Conservation (phyloP, 2,888 invertebrate species). For the Macroteleia sp. region DNA sequence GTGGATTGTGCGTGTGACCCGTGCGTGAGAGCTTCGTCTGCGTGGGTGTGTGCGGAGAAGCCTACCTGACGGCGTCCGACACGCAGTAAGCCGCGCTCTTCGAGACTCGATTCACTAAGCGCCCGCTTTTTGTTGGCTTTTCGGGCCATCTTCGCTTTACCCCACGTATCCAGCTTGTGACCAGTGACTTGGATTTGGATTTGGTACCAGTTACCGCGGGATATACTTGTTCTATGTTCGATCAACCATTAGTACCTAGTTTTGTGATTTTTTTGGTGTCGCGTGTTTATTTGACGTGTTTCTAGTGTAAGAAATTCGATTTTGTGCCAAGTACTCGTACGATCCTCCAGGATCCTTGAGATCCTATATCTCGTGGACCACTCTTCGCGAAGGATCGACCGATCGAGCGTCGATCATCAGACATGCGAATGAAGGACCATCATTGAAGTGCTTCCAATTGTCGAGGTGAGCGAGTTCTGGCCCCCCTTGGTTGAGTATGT, state of each 20-base stretch:
- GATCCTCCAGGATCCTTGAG: constrained; percentile 10
- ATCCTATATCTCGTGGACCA: constrained; percentile 27
- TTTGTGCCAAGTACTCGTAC: background rate
- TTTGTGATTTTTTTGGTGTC: constrained; percentile 16
- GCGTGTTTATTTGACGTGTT: constrained; percentile 10
- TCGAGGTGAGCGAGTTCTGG: constrained; percentile 66
- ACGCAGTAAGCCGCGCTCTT: constrained; percentile 82
- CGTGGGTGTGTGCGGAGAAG: constrained; percentile 81
- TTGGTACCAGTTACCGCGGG: background rate
- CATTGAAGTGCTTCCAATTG: constrained; percentile 62
- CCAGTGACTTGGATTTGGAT: constrained; percentile 26
- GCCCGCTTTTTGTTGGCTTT: constrained; percentile 20
- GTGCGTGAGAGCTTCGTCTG: constrained; percentile 74
- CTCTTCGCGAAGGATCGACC: constrained; percentile 44
- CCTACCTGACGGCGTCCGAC: constrained; percentile 83
- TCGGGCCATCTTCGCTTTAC: constrained; percentile 1
- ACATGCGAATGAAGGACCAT: constrained; percentile 66
- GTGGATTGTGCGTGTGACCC: constrained; percentile 67
- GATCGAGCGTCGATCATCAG: constrained; percentile 66
- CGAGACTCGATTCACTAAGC: constrained; percentile 66
- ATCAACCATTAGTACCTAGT: background rate
- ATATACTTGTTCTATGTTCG: constrained; percentile 16
- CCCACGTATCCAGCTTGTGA: background rate
- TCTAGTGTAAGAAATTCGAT: background rate
- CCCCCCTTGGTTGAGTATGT: constrained; percentile 21